Evolutionary conservation across 2,888 invertebrate genomes (phyloP), one percentile per base, ranked within the genome.

Genomic region (Ophion costatus): DNA sequence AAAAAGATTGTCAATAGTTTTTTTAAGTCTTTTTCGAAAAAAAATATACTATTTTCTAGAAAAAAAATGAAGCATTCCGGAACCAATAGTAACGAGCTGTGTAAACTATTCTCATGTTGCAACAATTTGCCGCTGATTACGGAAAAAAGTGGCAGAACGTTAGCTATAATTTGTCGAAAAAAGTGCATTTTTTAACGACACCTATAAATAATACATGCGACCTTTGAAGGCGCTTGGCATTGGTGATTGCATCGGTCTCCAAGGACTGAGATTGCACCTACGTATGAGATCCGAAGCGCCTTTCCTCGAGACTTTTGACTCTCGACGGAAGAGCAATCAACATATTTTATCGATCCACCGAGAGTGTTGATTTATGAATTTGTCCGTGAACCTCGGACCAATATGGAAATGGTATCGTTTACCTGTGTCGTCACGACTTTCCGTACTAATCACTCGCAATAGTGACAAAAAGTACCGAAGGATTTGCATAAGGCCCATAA

Each of bases 321-420:
- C 14, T 3, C 24, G 4, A 70, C 56, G n/a, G n/a, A 73, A 59
- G 59, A 38, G 38, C 38, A 59, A 73, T 73, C 7, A 38, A 20
- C 59, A 59, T 4, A 17, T 20, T 38, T 59, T 38, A 38, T 73
- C 59, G 5, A 14, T 59, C 22, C 14, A 6, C 71, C 14, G 42
- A 22, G 33, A 73, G 57, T 6, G 22, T 70, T 76, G 76, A 84
- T 74, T 81, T 57, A 84, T 56, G 74, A 20, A 33, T 78, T 70
- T 66, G 74, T 75, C 64, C 69, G 45, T 66, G 78, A 84, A 61
- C 75, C 79, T 61, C 38, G 76, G 77, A 69, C 70, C 14, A 22
- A 29, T 51, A 33, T 66, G 24, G 59, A 84, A 80, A 11, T 64
- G 63, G n/a, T 45, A 14, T 6, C 14, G 33, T 22, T 59, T 20